Evolutionary conservation across 1,140 invertebrate genomes (phyloP), one percentile per base, ranked within the genome.

Genomic region (Pseudomyrmex gracilis): DNA sequence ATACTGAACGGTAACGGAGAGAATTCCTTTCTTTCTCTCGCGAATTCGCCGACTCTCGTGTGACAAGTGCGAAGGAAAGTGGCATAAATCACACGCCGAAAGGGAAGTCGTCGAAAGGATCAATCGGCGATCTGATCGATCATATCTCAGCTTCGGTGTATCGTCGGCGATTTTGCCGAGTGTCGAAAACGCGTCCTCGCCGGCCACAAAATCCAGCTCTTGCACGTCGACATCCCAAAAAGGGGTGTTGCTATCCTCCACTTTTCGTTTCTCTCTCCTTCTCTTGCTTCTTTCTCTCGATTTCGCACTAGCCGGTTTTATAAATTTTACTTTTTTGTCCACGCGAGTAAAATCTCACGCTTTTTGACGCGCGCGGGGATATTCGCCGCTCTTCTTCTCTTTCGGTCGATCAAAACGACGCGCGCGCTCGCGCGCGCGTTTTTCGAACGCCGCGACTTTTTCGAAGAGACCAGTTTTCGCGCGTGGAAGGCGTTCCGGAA

Each of bases 121-220:
- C 34, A 8, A 67, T 51, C 64, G 20, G 8, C 51, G 60, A 76
- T 20, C 22, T n/a, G 73, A 58, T 82, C 71, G 66, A 83, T 73
- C 73, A 68, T 34, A 51, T 85, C 78, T 82, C 87, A 86, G 87
- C 70, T 74, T 57, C 73, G 58, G 34, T 15, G 22, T 57, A 45
- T 78, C 83, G 12, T 60, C 51, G 76, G 47, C n/a, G 74, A 17
- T 51, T 60, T 60, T 2, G 66, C 61, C 4, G 45, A 43, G 24
- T 57, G 64, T 89, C 85, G 84, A 49, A 84, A 73, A 73, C 87
- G 84, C 87, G 88, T 89, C 77, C 88, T 89, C 76, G 82, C 71
- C 67, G 87, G 76, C 87, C 87, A 73, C 61, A 78, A 67, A 49
- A 43, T 82, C 87, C 87, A 83, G 43, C 82, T 86, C 83, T 51